A percentile compares a stretch with the other conserved stretches of the same genome.
Conservation (phyloP, 2,797 vertebrate genomes). For the Psittacula echo region DNA sequence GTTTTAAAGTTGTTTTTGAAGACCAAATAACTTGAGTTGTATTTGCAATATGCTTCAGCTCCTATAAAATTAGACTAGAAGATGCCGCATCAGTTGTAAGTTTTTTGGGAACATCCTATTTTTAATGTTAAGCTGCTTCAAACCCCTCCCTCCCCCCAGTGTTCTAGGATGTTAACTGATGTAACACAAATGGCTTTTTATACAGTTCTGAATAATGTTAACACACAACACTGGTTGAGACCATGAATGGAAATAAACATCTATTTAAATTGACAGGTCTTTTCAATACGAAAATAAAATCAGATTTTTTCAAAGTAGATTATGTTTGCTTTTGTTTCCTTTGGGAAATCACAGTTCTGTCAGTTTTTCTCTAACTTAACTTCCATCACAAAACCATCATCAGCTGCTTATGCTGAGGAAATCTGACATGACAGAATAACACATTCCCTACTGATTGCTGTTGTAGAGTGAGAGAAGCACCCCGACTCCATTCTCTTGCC, state of each 20-base stretch:
- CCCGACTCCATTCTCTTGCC: not conserved
- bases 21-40: constrained; percentile 61
- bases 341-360: constrained; percentile 54
- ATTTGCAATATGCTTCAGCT: constrained; percentile 66
- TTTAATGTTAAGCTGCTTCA: constrained; percentile 71
- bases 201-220: constrained; percentile 72
- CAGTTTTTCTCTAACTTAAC: constrained; percentile 32
- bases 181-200: constrained; percentile 69
- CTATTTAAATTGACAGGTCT: constrained; percentile 74
- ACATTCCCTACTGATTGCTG: not conserved
- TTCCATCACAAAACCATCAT: constrained; percentile 5
- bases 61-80: constrained; percentile 66
- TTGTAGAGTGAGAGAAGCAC: not conserved
- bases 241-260: constrained; percentile 70
- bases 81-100: constrained; percentile 58
- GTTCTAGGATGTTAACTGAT: constrained; percentile 64
- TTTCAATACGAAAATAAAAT: constrained; percentile 79
- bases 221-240: constrained; percentile 63
- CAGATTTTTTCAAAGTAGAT: constrained; percentile 74
- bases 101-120: constrained; percentile 63
- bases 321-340: constrained; percentile 69
- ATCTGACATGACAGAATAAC: constrained; percentile 4
- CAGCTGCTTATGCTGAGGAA: constrained; percentile 24
- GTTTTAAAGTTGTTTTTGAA: constrained; percentile 50
- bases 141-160: not conserved